Base-by-base conservation (phyloP, 2,113 vertebrate species). In the Nothobranchius furzeri region DNA sequence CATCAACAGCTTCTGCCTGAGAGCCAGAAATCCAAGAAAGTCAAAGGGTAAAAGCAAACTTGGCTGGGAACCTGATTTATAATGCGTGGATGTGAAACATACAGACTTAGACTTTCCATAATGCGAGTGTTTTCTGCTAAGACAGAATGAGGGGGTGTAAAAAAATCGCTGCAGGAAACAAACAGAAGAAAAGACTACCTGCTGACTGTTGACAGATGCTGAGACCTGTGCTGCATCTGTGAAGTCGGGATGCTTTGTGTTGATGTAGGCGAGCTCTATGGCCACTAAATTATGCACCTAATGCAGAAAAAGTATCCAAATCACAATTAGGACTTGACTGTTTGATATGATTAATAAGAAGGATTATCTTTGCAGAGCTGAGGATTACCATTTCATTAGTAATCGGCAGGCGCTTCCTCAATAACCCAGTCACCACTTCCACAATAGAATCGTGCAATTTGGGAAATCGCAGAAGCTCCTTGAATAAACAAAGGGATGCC, bases 221-320 rank as follows among this genome's bases (percentile, higher is more conserved):
- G 93, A 94, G 61, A 95, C 93, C 73, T 93, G 87, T 0, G 90
- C 91, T 7, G 93, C 93, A 42, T 94, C 94, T 0, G 90, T 91
- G 77, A 95, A 95, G 79, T 95, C 93, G 1, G 94, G 94, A 80
- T 95, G 94, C 56, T 94, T 95, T 13, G 93, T 95, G 78, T 95
- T 95, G 86, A 95, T 92, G 70, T 95, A 95, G 25, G 93, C 93
- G 4, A 95, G 87, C 75, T 94, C 94, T 50, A 95, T 95, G 12
- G 93, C 90, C 52, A 95, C 90, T 68, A 94, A 90, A 86, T 94
- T 90, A 68, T 95, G 93, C 5, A 95, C 94, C 93, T 94, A 42
- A 42, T 48, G 43, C 46, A 49, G 48, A 15, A 64, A 40, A 66
- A 45, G 2, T 53, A 3, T 0, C 17, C 11, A 55, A 1, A 48